Base-by-base conservation (phyloP, 2,888 invertebrate genomes). In the Salticus scenicus region DNA sequence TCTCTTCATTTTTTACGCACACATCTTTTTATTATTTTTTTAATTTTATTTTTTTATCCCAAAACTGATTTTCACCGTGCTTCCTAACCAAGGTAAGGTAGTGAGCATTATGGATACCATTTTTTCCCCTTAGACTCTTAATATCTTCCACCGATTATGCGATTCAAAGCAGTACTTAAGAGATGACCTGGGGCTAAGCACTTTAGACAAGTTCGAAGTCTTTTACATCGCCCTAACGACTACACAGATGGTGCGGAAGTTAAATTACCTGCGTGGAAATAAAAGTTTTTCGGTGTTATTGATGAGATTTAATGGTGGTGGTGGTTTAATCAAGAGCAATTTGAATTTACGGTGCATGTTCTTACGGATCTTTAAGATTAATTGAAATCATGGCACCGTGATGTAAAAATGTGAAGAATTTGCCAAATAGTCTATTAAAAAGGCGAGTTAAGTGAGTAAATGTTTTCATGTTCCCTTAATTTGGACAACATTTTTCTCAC, bases 91-190 rank as follows among this genome's bases (percentile, higher is more conserved):
- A 31, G 30, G 64, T 28, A 31, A 66, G 64, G 28, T 30, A 17
- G 28, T 28, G 64, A 66, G 64, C 31, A 30, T 66, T 66, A 66
- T 66, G 71, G 47, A 47, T 42, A 20, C 71, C 17, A 47, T 71
- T 71, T 47, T 14, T 14, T 17, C 17, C 42, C 17, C 28, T 47
- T 1, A 42, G 30, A 24, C 20, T 27, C 47, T 42, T 71, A 71
- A 71, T 71, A 33, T 71, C 47, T n/a, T 71, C 37, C 47, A 17
- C 27, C 71, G 37, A 71, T 71, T 71, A 71, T 71, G 71, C 71
- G 27, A 71, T 47, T 47, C 41, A 41, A 71, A 71, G 71, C 30
- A 71, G 71, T 47, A 27, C 47, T 71, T 71, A 71, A 47, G 30
- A 71, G 47, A 20, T 42, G 71, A 47, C 47, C 41, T 47, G 41